Conservation (phyloP, 1,140 invertebrate species). For the Leucophenga varia region DNA sequence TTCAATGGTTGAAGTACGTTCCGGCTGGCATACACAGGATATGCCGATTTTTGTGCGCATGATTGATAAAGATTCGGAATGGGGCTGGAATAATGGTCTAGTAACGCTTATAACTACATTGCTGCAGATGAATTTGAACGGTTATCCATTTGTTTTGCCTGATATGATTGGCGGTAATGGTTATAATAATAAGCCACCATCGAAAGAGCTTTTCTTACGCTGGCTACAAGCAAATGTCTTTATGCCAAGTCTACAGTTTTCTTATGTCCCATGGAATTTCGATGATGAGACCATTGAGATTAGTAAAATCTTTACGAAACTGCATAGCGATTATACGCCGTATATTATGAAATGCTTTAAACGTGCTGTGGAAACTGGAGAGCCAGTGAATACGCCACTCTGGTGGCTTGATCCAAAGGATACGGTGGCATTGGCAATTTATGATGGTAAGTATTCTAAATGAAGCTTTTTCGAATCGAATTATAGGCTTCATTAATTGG, state of each 20-base stretch:
- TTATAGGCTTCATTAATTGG: not conserved
- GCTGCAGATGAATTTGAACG: conserved; percentile 78
- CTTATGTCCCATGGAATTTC: conserved; percentile 84
- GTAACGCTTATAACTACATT: conserved; percentile 77
- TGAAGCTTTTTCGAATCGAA: not conserved
- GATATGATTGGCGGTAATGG: conserved; percentile 93
- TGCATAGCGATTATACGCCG: conserved; percentile 70
- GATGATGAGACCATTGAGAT: conserved; percentile 71
- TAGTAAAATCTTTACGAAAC: conserved; percentile 64
- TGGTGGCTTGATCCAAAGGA: conserved; percentile 86
- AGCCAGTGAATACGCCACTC: conserved; percentile 82
- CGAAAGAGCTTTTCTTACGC: conserved; percentile 82
- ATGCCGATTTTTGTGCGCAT: conserved; percentile 84
- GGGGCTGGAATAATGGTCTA: conserved; percentile 78
- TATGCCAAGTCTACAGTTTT: conserved; percentile 86
- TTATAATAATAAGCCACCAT: conserved; percentile 65
- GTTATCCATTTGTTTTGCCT: conserved; percentile 82
- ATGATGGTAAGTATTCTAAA: conserved; percentile 62
- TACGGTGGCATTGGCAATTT: conserved; percentile 64
- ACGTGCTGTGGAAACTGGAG: conserved; percentile 64
- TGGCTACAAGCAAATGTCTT: conserved; percentile 88
- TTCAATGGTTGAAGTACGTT: conserved; percentile 71
- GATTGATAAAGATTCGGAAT: conserved; percentile 82
- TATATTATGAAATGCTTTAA: conserved; percentile 65
- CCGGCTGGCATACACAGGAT: conserved; percentile 68